phyloP scores from a whole-genome alignment of 2,888 invertebrate genomes.

The Lithophane semibrunnea region DNA sequence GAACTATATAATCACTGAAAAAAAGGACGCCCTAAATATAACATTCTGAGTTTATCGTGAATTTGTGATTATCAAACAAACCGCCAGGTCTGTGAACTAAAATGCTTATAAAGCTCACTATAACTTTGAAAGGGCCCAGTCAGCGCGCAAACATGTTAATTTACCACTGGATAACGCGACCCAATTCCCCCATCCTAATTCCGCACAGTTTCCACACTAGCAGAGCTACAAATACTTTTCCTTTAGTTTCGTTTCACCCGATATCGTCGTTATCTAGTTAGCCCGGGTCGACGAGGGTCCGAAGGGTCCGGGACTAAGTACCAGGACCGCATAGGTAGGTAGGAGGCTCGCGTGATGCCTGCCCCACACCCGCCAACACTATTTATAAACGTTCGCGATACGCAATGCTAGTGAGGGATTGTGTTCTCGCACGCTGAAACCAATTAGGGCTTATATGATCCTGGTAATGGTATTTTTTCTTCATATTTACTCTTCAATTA shows the following conservation, averaged over 20 bases:
- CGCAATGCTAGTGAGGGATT: conserved; percentile 82
- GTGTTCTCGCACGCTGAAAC: conserved; percentile 82
- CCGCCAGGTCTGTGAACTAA: conserved; percentile 57
- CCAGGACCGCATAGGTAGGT: conserved; percentile 81
- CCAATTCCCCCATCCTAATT: conserved; percentile 82
- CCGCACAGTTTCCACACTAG: conserved; percentile 83
- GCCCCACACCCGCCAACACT: conserved; percentile 77
- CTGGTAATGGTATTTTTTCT: conserved; percentile 71
- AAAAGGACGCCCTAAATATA: conserved; percentile 4
- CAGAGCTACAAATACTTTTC: conserved; percentile 87
- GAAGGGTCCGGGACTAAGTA: conserved; percentile 84
- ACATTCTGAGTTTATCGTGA: conserved; percentile 40
- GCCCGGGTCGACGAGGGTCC: conserved; percentile 89
- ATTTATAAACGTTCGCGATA: conserved; percentile 82
- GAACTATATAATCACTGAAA: neutral
- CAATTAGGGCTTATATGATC: conserved; percentile 85
- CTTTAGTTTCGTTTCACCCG: conserved; percentile 88
- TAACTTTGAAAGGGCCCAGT: conserved; percentile 69
- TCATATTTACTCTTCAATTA: conserved; percentile 61
- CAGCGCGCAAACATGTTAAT: conserved; percentile 81
- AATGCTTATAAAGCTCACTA: conserved; percentile 68
- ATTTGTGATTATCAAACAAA: conserved; percentile 61
- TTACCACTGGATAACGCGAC: conserved; percentile 79
- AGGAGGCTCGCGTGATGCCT: conserved; percentile 79
- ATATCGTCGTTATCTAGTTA: conserved; percentile 90